Conservation (phyloP, 2,797 vertebrate genomes). For the Mormyrops attenuatus region DNA sequence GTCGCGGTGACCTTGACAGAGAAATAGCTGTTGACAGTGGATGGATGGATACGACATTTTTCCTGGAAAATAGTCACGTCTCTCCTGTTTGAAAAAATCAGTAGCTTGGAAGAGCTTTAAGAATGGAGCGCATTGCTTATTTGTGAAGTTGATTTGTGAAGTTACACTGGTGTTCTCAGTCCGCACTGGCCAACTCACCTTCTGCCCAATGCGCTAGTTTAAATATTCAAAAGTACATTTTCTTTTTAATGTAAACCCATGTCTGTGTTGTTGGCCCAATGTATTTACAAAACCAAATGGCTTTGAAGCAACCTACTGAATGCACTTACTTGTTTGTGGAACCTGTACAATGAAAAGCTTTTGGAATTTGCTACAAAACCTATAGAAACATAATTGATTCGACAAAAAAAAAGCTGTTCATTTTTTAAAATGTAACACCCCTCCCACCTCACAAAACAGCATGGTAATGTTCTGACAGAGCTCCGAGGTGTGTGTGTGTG, state of each 20-base stretch:
- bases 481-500: not conserved
- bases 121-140: not conserved
- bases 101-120: not conserved
- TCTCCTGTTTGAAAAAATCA: not conserved
- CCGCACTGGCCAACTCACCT: slow-evolving; percentile 25
- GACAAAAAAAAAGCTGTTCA: not conserved
- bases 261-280: not conserved
- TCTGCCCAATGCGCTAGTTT: slow-evolving; percentile 4
- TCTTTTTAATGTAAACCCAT: not conserved
- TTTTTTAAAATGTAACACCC: not conserved
- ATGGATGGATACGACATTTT: not conserved
- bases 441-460: not conserved
- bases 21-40: not conserved
- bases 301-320: not conserved
- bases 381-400: not conserved
- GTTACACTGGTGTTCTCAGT: slow-evolving; percentile 35
- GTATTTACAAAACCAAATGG: not conserved
- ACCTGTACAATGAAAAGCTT: not conserved
- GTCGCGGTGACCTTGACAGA: not conserved
- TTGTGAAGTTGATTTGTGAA: slow-evolving; percentile 38
- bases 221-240: not conserved
- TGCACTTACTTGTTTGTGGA: not conserved
- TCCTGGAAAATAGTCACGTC: not conserved
- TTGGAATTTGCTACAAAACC: not conserved
- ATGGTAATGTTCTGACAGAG: not conserved